Percentiles rank a stretch among this genome's conserved stretches.
These are phyloP conservation scores for Cephalopachus bancanus DNA, from an alignment of 2,797 vertebrate species.

Conservation along the genomic window DNA sequence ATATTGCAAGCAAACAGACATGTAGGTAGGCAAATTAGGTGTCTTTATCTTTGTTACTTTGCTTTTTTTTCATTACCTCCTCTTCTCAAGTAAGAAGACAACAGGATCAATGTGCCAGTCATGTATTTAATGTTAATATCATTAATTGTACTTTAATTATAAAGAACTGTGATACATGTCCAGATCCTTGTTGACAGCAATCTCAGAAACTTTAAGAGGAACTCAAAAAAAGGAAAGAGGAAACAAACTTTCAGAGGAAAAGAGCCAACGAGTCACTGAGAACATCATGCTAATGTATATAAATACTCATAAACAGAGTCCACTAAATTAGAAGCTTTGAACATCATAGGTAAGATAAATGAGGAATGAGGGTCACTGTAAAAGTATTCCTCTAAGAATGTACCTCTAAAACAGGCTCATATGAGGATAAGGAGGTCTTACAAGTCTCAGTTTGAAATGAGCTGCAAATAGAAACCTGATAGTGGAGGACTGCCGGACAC, in stretches of 20 bases:
- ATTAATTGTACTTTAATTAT: conserved; percentile 14
- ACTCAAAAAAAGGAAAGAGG: neutral
- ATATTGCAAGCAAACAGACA: neutral
- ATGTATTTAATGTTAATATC: conserved; percentile 32
- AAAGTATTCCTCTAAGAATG: neutral
- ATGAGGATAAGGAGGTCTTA: conserved; percentile 25
- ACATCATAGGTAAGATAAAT: conserved; percentile 15
- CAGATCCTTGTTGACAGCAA: neutral
- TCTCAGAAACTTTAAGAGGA: conserved; percentile 10
- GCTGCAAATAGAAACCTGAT: neutral
- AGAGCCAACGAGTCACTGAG: neutral
- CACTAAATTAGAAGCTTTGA: conserved; percentile 24
- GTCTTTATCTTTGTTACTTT: conserved; percentile 27
- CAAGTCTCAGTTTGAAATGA: conserved; percentile 37
- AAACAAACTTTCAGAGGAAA: conserved; percentile 22
- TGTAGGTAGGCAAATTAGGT: neutral
- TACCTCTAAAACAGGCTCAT: conserved; percentile 25
- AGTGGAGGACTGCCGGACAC: neutral
- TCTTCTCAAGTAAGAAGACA: conserved; percentile 18
- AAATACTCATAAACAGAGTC: conserved; percentile 23
- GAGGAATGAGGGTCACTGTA: neutral
- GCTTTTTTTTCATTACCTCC: neutral
- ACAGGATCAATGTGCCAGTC: neutral
- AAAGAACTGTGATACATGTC: neutral
- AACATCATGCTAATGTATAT: conserved; percentile 20